phyloP scores from a whole-genome alignment of 2,888 invertebrate species.

The Galeopsomyia nigrocyanea region DNA sequence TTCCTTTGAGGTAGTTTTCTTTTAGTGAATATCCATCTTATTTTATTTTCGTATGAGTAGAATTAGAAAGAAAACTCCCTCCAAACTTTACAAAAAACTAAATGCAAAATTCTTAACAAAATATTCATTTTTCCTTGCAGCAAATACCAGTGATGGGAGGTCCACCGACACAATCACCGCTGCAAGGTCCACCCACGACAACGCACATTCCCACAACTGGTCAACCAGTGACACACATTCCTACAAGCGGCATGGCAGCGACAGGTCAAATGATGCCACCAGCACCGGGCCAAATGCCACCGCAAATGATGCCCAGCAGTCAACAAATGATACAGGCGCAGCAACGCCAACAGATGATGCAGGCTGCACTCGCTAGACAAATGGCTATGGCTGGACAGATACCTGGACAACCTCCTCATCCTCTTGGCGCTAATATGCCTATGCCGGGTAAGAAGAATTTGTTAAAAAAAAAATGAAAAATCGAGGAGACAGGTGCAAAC shows the following conservation, averaged over 20 bases:
- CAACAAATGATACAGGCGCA: slow-evolving; percentile 40
- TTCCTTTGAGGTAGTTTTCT: no score
- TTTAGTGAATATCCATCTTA: no score
- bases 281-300: neutral
- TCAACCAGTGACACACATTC: slow-evolving; percentile 25
- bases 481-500: no score
- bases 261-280: slow-evolving; percentile 52
- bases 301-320: slow-evolving; percentile 36
- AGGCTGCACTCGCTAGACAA: slow-evolving; percentile 49
- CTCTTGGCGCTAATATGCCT: slow-evolving; percentile 28
- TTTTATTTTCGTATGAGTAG: no score
- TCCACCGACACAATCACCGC: slow-evolving; percentile 51
- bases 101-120: slow-evolving; percentile 26
- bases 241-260: neutral
- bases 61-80: no score
- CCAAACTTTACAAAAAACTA: neutral
- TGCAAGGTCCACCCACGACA: slow-evolving; percentile 20
- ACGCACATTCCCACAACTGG: slow-evolving; percentile 11
- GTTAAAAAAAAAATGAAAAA: neutral
- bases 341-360: slow-evolving; percentile 51
- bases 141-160: slow-evolving; percentile 42
- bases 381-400: slow-evolving; percentile 48
- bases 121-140: slow-evolving; percentile 1
- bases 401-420: slow-evolving; percentile 19
- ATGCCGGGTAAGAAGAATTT: slow-evolving; percentile 31